Evolutionary conservation across 1,140 invertebrate genomes (phyloP), one percentile per base, ranked within the genome.

Genomic region (Drosophila mojavensis): DNA sequence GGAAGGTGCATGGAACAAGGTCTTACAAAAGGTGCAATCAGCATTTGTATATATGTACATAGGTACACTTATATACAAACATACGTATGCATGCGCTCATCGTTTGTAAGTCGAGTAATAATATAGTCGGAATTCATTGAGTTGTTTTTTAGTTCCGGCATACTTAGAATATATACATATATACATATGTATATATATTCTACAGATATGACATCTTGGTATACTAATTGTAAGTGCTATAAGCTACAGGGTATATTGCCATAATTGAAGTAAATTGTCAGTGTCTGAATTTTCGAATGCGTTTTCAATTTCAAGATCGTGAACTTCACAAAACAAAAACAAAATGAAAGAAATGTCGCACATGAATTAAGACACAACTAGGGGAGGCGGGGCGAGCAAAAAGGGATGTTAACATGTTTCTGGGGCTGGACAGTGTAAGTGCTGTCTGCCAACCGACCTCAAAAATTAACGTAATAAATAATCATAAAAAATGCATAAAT

Each of bases 391-490:
- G 30, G 11, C 33, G 33, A 36, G 2, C 10, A 9, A 43, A 50
- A 41, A 20, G 0, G 63, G 59, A 15, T 20, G 17, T 48, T 24
- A 24, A 24, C 20, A 24, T 24, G 20, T 24, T 24, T 24, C 20
- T 24, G 20, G 20, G 20, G 20, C 20, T 2, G 45, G 45, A 15
- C 45, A 20, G 45, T 6, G 45, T 24, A 24, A 24, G 3, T 9
- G 10, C n/a, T 17, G 10, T 24, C 10, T 36, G 64, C 10, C 48
- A 24, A 26, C 2, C 47, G 47, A n/a, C 74, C 72, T 81, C 75
- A 75, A 78, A 81, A 73, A 81, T 81, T 76, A 86, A 76, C 75
- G 67, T 73, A 75, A 86, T 86, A 86, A 85, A 81, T 85, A 65
- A 85, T 86, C 79, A 79, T 76, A 79, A 85, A 76, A 75, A 70